Evolutionary conservation across 92 coral and sea anemone species (phyloP).

Genomic region (Palythoa heliodiscus): DNA sequence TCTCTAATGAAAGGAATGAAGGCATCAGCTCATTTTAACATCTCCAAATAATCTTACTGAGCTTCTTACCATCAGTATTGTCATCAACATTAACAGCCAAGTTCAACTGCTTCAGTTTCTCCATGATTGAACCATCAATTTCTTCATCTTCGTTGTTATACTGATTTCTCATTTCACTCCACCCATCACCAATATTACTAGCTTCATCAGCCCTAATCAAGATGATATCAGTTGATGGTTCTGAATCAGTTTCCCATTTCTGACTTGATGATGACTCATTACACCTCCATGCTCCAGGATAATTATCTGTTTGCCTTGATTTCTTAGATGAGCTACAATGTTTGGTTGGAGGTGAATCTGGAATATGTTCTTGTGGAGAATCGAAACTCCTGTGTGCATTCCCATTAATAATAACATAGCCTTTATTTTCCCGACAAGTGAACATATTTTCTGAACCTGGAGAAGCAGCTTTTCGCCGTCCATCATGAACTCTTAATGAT

Average conservation of each 20-base stretch:
- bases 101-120: slow-evolving; percentile 83
- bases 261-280: slow-evolving; percentile 39
- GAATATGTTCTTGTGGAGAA: background rate
- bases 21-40: background rate
- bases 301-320: background rate
- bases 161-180: slow-evolving; percentile 68
- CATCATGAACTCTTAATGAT: slow-evolving; percentile 3
- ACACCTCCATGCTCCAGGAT: slow-evolving; percentile 39
- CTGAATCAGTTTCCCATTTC: slow-evolving; percentile 66
- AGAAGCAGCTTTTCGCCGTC: background rate
- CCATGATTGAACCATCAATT: slow-evolving; percentile 72
- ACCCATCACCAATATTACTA: slow-evolving; percentile 46
- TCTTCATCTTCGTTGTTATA: slow-evolving; percentile 74
- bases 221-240: slow-evolving; percentile 53
- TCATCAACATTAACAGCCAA: slow-evolving; percentile 87
- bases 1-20: background rate
- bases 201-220: slow-evolving; percentile 24
- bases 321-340: background rate
- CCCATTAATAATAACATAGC: background rate
- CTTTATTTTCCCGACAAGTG: background rate
- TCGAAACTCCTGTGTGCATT: background rate
- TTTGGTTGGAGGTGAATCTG: slow-evolving; percentile 32
- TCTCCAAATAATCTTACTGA: background rate
- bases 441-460: slow-evolving; percentile 10
- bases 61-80: slow-evolving; percentile 68